Percentiles rank a stretch among this genome's conserved stretches.
Conservation (phyloP, 1,140 invertebrate genomes). For the Nasonia longicornis region DNA sequence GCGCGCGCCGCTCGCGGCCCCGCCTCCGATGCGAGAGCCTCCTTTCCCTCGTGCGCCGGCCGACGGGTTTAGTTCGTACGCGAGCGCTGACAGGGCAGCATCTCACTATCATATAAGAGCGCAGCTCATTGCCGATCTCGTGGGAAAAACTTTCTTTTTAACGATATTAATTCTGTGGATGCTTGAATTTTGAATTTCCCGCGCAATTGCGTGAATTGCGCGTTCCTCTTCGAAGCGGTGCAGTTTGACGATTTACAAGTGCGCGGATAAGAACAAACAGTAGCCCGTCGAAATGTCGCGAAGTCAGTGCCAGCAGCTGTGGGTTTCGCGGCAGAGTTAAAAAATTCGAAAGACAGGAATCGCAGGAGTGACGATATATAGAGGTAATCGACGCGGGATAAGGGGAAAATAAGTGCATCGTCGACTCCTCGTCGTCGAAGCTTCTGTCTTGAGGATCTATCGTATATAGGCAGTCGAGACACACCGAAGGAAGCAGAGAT, state of each 20-base stretch:
- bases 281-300: too few species aligned
- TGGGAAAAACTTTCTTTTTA: too few species aligned
- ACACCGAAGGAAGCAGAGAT: neutral
- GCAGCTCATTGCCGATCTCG: neutral
- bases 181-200: neutral
- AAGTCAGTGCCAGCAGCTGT: neutral
- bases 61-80: slow-evolving; percentile 62
- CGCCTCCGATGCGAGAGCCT: slow-evolving; percentile 63
- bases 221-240: neutral
- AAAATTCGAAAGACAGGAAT: neutral
- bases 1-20: slow-evolving; percentile 56
- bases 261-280: too few species aligned
- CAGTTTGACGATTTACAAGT: too few species aligned
- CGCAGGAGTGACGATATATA: too few species aligned
- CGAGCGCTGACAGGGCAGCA: slow-evolving; percentile 60
- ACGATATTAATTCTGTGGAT: too few species aligned
- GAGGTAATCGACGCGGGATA: neutral
- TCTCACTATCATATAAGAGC: slow-evolving; percentile 32
- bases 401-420: neutral
- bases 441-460: neutral
- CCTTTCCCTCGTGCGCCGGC: slow-evolving; percentile 64
- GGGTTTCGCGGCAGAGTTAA: neutral
- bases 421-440: neutral
- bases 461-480: neutral
- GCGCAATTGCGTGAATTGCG: neutral